A percentile compares a stretch with the other conserved stretches of the same genome.
These are phyloP conservation scores for Herpetotheres cachinnans DNA, from an alignment of 2,113 vertebrate genomes.

Conservation along the genomic window DNA sequence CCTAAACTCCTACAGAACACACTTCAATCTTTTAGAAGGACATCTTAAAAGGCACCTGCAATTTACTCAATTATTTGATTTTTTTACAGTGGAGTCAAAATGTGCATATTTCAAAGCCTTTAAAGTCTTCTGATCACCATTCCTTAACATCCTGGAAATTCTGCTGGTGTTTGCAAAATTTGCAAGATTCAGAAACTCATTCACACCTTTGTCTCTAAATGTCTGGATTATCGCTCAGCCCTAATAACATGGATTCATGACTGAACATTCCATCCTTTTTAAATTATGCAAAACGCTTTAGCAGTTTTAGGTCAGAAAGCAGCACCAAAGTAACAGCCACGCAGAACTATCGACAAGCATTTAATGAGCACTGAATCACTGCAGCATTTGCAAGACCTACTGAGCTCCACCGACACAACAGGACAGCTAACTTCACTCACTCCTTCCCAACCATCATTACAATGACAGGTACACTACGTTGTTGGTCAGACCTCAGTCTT, in stretches of 20 bases:
- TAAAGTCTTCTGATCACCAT: not conserved
- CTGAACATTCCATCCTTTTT: not conserved
- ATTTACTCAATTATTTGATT: not conserved
- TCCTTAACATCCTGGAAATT: not conserved
- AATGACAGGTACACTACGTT: rapidly evolving
- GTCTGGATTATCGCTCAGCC: not conserved
- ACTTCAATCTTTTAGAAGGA: not conserved
- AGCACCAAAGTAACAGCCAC: not conserved
- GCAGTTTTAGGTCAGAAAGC: slow-evolving; percentile 25
- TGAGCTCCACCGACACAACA: not conserved
- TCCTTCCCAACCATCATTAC: not conserved
- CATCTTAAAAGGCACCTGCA: not conserved
- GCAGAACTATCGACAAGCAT: not conserved
- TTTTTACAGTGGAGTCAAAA: not conserved
- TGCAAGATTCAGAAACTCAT: not conserved
- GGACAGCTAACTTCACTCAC: not conserved
- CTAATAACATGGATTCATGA: not conserved
- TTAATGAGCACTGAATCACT: not conserved
- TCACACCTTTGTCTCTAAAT: not conserved
- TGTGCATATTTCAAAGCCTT: not conserved
- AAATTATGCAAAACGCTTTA: not conserved
- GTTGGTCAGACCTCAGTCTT: not conserved
- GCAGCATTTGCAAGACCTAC: not conserved
- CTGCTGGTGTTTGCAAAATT: not conserved
- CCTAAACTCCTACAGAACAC: not conserved